Evolutionary conservation across 2,113 vertebrate genomes (phyloP).

Genomic region (Tonatia bakeri): DNA sequence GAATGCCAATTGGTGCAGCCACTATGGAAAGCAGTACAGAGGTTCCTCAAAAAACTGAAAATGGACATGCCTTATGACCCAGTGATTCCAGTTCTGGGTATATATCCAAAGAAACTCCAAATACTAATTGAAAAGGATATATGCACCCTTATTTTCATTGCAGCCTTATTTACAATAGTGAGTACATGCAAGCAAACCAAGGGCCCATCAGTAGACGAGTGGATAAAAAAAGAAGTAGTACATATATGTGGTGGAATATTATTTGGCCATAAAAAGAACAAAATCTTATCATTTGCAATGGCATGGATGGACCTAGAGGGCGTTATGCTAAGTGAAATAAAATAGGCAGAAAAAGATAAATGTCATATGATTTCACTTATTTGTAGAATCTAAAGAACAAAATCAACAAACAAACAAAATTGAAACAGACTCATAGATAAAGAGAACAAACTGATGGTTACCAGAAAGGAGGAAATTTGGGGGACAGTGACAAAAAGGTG

Average conservation of each 20-base stretch:
- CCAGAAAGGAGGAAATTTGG: neutral
- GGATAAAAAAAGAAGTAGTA: neutral
- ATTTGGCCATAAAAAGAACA: neutral
- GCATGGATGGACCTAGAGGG: neutral
- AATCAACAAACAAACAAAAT: neutral
- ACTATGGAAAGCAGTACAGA: neutral
- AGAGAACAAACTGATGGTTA: neutral
- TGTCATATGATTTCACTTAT: neutral
- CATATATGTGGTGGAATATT: neutral
- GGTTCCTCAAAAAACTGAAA: neutral
- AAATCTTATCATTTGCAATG: neutral
- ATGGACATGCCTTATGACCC: neutral
- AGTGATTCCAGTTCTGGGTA: neutral
- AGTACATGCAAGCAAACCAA: neutral
- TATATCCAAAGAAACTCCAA: neutral
- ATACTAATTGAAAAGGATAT: neutral
- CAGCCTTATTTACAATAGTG: neutral
- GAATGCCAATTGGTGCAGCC: neutral
- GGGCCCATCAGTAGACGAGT: neutral
- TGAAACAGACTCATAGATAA: neutral
- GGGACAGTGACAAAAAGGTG: neutral
- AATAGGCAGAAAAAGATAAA: neutral
- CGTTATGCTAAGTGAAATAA: neutral
- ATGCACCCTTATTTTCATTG: neutral
- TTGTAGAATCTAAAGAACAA: neutral